Base-by-base conservation (phyloP, 2,888 invertebrate species). In the Plagodis pulveraria region DNA sequence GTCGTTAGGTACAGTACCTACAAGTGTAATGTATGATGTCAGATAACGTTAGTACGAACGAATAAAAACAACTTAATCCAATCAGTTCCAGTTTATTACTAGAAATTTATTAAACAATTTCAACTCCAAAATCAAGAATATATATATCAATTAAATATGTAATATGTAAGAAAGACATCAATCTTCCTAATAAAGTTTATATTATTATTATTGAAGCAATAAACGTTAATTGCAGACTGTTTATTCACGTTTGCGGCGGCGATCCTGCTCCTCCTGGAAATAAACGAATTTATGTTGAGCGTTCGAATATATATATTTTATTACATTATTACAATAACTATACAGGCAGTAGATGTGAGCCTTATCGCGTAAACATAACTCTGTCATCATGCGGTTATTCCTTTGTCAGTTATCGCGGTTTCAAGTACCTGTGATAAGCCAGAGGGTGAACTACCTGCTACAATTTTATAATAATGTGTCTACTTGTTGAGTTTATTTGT, bases 161-260 rank as follows among this genome's bases (percentile, higher is more conserved):
- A 60, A 36, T 57, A 52, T 48, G 61, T 46, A 54, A 54, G 60
- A 56, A 55, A 48, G 59, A 48, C 47, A 51, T 50, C 53, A 55
- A 48, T 57, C 59, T 59, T 58, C 58, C 60, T 64, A 46, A 8
- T 47, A 48, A 52, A 22, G 36, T 46, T n/a, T 43, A 52, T 48
- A 44, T 43, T 12, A 46, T 12, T 48, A 44, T 43, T 12, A 46
- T 12, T 42, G 9, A 38, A 38, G 9, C 10, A 35, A 7, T 47
- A 44, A 36, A 11, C 22, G 32, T 47, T 6, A 10, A 6, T 43
- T 34, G 8, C 52, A 47, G 41, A 7, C 12, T 10, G 35, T 56
- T 84, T 91, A 92, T 64, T 93, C 87, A 83, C 93, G 91, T 73
- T 90, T 92, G 80, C 93, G 93, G 72, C 93, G 91, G 70, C 91